Conservation (phyloP, 1,140 invertebrate species). For the Polyergus mexicanus region DNA sequence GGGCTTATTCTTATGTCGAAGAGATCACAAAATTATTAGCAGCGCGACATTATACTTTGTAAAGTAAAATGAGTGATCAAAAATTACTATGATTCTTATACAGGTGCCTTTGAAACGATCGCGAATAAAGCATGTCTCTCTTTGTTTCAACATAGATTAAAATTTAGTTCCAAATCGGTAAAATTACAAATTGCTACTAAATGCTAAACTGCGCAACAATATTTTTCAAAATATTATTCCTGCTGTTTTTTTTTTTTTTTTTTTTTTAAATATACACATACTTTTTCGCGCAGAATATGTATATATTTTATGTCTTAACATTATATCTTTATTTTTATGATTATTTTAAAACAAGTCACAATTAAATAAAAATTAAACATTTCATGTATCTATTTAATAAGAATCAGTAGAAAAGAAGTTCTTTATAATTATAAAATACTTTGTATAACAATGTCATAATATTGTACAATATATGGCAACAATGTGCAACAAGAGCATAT, state of each 20-base stretch:
- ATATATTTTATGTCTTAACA: background rate
- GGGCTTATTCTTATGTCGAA: conserved; percentile 36
- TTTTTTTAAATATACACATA: background rate
- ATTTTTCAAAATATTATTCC: background rate
- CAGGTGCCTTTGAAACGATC: conserved; percentile 7
- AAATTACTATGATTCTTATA: conserved; percentile 38
- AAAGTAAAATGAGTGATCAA: conserved; percentile 23
- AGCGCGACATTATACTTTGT: conserved; percentile 15
- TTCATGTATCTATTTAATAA: background rate
- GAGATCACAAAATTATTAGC: conserved; percentile 57
- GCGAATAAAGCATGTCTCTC: background rate
- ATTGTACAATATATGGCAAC: background rate
- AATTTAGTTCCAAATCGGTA: background rate
- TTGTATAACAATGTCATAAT: background rate
- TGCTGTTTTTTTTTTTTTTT: conserved; percentile 8
- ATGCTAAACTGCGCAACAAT: background rate
- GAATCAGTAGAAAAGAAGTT: background rate
- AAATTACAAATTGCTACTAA: background rate
- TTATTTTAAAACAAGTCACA: background rate
- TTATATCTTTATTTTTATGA: background rate
- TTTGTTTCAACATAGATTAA: background rate
- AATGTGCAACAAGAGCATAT: background rate
- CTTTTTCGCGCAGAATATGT: background rate
- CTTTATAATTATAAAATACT: background rate
- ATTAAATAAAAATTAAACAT: background rate